Evolutionary conservation across 2,888 invertebrate genomes (phyloP), one percentile per base, ranked within the genome.

Genomic region (Tuta absoluta): DNA sequence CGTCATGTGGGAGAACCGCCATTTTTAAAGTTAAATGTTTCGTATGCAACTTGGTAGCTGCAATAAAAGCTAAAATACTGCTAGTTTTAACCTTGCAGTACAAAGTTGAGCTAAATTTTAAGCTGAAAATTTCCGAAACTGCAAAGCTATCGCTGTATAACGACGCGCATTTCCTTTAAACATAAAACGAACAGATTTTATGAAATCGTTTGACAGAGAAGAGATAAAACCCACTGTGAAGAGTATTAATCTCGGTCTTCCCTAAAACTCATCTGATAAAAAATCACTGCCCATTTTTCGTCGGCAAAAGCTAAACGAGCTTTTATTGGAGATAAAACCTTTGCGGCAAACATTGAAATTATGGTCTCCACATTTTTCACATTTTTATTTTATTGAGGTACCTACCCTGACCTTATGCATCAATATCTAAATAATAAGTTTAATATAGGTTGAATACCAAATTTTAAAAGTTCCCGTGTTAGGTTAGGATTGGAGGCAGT

Each of bases 11-110:
- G n/a, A n/a, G n/a, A n/a, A n/a, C 33, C 33, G 4, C 4, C 33
- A 33, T 33, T 33, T 28, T 28, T 28, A 28, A 28, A 38, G 38
- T 38, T 11, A 12, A 41, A 41, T 14, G 41, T 41, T 41, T 56
- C 7, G 23, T 56, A 23, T 56, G 53, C 53, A 24, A 14, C 53
- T 56, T 3, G 24, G 23, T 23, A 28, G 23, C 53, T 56, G 53
- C 53, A 56, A 56, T 24, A 56, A 56, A 4, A 56, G 12, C 24
- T n/a, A 14, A 56, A 56, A 56, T n/a, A 56, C 53, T 8, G 53
- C 11, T 49, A 5, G 8, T 38, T 38, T 38, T 7, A 51, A 51
- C 0, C 23, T 23, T 23, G 21, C 21, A 23, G 21, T 23, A 51
- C 23, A 23, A 51, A 10, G 2, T 23, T 11, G 21, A 4, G 2